Percentiles rank a stretch among this genome's conserved stretches.
phyloP scores from a whole-genome alignment of 1,140 invertebrate genomes.

The Panulirus ornatus region DNA sequence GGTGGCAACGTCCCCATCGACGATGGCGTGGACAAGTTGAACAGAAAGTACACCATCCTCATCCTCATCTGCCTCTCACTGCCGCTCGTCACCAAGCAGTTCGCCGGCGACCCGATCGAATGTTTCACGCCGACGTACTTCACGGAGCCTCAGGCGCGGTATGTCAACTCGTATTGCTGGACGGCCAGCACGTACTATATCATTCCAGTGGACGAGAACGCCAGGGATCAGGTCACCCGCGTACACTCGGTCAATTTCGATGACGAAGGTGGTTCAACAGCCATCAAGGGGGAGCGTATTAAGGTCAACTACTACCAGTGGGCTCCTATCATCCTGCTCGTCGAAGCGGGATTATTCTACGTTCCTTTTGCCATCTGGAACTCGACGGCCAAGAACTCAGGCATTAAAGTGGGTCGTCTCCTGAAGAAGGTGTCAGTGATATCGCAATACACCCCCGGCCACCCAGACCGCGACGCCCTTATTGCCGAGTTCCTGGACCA shows the following conservation, averaged over 20 bases:
- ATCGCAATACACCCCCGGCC: constrained; percentile 77
- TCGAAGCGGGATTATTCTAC: constrained; percentile 81
- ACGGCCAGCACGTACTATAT: constrained; percentile 79
- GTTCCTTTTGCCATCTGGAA: constrained; percentile 81
- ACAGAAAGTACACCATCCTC: constrained; percentile 81
- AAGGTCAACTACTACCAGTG: constrained; percentile 81
- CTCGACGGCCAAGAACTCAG: constrained; percentile 78
- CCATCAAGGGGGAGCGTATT: constrained; percentile 75
- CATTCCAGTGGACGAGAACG: constrained; percentile 73
- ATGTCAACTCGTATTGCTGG: constrained; percentile 79
- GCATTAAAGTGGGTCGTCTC: constrained; percentile 78
- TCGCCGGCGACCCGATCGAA: constrained; percentile 81
- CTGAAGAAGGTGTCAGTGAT: constrained; percentile 78
- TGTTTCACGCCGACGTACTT: constrained; percentile 79
- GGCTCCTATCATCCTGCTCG: constrained; percentile 81
- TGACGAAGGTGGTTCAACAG: constrained; percentile 65
- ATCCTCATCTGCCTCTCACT: constrained; percentile 81
- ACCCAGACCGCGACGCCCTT: constrained; percentile 78
- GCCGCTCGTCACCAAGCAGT: constrained; percentile 81
- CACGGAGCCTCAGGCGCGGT: constrained; percentile 78
- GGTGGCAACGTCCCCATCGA: constrained; percentile 81
- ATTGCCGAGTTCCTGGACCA: constrained; percentile 78
- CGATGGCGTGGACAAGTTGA: constrained; percentile 81
- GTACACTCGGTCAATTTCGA: constrained; percentile 74
- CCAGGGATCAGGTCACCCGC: constrained; percentile 76